phyloP scores from a whole-genome alignment of 2,797 vertebrate genomes.

The Heterohyrax brucei region DNA sequence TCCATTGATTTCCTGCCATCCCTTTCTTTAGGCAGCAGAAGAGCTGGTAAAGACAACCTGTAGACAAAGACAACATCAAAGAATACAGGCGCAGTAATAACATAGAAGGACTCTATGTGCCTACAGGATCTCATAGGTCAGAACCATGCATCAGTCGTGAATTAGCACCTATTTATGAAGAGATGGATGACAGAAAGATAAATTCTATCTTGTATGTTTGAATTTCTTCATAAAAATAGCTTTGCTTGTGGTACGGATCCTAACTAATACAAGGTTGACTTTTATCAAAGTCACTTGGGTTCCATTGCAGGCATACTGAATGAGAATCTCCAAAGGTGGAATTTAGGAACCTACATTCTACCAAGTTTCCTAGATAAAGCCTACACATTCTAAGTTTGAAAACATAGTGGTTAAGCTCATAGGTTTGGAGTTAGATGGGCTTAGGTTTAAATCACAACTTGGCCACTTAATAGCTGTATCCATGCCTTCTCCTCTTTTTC shows the following conservation, averaged over 20 bases:
- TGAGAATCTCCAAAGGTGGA: neutral
- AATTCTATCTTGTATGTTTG: neutral
- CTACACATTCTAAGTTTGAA: neutral
- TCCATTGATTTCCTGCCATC: neutral
- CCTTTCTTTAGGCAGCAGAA: neutral
- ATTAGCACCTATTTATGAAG: neutral
- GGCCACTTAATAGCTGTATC: neutral
- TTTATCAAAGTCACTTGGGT: neutral
- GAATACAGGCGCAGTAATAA: neutral
- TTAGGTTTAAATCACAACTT: neutral
- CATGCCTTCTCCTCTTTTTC: neutral
- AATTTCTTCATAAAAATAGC: neutral
- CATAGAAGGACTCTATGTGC: neutral
- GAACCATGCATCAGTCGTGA: neutral
- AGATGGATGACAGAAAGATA: neutral
- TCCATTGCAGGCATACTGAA: neutral
- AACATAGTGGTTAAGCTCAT: neutral
- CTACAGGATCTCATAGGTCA: neutral
- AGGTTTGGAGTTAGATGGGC: neutral
- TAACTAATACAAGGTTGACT: neutral
- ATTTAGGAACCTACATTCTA: slow-evolving; percentile 11
- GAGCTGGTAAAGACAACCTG: neutral
- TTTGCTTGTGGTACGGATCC: neutral
- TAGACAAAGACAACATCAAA: neutral
- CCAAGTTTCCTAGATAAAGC: neutral